phyloP scores from a whole-genome alignment of 2,888 invertebrate genomes.

The Cynaeus angustus region DNA sequence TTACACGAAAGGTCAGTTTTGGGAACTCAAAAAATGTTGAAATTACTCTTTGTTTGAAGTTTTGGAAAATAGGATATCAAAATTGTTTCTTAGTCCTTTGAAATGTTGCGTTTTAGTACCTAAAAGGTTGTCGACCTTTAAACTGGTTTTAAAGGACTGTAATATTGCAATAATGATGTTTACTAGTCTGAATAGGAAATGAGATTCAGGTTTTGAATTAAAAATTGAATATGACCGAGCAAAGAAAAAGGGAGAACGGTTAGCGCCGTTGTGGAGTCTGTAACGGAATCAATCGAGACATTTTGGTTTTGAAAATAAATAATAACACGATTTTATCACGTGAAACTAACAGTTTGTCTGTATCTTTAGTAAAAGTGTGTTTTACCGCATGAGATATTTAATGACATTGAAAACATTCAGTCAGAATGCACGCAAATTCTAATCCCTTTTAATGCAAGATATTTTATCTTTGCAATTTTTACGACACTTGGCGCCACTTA shows the following conservation, averaged over 20 bases:
- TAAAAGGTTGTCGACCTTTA: conserved; percentile 1
- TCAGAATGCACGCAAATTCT: no score
- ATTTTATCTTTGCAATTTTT: no score
- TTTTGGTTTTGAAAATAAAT: background rate
- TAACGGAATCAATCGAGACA: background rate
- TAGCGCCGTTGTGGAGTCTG: conserved; percentile 12
- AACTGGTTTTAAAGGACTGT: conserved; percentile 3
- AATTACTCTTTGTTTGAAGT: no score
- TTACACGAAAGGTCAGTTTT: no score
- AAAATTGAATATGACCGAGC: background rate
- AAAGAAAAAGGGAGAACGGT: background rate
- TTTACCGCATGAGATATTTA: background rate
- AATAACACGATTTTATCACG: background rate
- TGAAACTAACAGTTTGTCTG: background rate
- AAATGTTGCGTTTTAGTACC: background rate
- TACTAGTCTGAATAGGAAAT: conserved; percentile 13
- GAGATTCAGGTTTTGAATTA: conserved; percentile 5
- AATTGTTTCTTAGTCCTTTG: no score
- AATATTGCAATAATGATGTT: conserved; percentile 11
- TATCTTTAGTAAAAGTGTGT: background rate
- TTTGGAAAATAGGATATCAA: no score
- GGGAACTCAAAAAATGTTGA: no score
- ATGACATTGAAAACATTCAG: no score
- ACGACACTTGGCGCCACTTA: no score
- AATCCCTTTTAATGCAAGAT: no score